Evolutionary conservation across 2,113 vertebrate species (phyloP).

Genomic region (Mirounga angustirostris): DNA sequence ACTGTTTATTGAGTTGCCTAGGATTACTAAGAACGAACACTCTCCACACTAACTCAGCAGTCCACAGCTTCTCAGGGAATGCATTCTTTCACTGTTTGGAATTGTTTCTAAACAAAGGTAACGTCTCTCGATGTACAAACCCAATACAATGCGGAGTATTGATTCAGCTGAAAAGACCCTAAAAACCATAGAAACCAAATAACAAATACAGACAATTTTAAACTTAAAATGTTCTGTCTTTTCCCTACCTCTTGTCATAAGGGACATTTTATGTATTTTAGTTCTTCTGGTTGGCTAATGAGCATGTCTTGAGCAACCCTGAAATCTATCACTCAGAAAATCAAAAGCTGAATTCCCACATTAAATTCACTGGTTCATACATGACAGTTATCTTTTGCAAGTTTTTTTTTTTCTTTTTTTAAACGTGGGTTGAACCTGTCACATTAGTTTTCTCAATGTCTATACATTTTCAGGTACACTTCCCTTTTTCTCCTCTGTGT

Average conservation of each 20-base stretch:
- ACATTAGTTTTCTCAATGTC: not conserved
- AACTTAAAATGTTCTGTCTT: not conserved
- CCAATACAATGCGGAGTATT: rapidly evolving
- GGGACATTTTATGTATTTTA: not conserved
- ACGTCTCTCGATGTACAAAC: not conserved
- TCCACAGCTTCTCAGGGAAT: not conserved
- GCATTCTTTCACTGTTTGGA: not conserved
- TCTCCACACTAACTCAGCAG: not conserved
- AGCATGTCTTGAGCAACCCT: not conserved
- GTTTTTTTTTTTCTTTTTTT: not conserved
- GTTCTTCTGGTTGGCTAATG: not conserved
- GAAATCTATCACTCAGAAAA: not conserved
- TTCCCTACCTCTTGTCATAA: not conserved
- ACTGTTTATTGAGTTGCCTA: not conserved
- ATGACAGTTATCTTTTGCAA: not conserved
- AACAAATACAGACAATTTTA: not conserved
- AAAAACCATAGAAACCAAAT: not conserved
- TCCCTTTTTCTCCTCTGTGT: not conserved
- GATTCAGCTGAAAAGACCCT: not conserved
- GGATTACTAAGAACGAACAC: not conserved
- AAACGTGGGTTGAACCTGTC: not conserved
- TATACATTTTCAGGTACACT: not conserved
- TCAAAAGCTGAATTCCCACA: not conserved
- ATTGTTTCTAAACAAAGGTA: not conserved
- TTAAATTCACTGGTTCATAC: not conserved